Conservation (phyloP, 2,113 vertebrate species). For the Tringa solitaria region DNA sequence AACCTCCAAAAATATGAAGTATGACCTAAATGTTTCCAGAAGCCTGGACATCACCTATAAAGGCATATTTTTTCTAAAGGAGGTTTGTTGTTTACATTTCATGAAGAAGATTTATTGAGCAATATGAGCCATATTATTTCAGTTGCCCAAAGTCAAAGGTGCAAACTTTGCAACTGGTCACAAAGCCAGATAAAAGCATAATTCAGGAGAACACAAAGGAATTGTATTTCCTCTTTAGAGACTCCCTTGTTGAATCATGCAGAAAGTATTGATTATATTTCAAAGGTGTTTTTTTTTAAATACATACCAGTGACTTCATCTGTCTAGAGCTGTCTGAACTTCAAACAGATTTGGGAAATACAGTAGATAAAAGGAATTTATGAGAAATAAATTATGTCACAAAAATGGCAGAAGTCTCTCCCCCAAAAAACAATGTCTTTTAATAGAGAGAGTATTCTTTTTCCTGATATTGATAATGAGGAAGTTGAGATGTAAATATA, state of each 20-base stretch:
- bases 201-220: neutral
- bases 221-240: conserved; percentile 15
- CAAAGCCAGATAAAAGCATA: neutral
- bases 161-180: neutral
- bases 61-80: neutral
- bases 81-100: neutral
- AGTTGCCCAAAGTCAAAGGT: neutral
- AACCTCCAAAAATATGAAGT: neutral
- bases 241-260: conserved; percentile 40
- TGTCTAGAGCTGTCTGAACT: conserved; percentile 31
- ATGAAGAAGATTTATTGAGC: neutral
- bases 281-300: neutral
- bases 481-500: neutral
- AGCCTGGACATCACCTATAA: neutral
- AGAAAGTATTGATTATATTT: conserved; percentile 62
- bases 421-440: neutral
- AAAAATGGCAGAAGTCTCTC: neutral
- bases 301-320: conserved; percentile 19
- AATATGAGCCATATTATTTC: neutral
- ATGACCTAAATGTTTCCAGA: neutral
- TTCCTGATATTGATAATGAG: neutral
- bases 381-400: conserved; percentile 19
- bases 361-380: conserved; percentile 21
- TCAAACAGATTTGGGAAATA: conserved; percentile 47
- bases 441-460: neutral